Conservation (phyloP, 1,140 invertebrate species). For the Lineus longissimus region DNA sequence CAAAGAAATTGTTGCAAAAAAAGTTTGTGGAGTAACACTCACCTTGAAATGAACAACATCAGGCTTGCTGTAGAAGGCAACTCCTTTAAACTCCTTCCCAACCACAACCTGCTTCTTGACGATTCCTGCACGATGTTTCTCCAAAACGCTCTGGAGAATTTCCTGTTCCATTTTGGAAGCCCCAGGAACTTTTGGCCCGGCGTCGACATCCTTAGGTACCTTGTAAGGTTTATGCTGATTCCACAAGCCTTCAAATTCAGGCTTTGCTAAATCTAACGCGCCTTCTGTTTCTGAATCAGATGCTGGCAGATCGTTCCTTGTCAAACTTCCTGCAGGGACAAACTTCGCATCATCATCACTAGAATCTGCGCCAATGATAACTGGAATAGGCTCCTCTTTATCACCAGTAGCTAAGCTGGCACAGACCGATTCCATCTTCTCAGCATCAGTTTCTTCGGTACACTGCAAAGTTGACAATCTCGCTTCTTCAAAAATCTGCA, state of each 20-base stretch:
- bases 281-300: constrained; percentile 2
- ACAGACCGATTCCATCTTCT: no score
- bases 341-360: constrained; percentile 7
- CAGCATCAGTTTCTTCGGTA: no score
- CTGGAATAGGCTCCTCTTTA: constrained; percentile 1
- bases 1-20: background rate
- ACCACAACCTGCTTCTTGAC: constrained; percentile 48
- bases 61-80: constrained; percentile 52
- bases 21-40: background rate
- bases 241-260: constrained; percentile 54
- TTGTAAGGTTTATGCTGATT: constrained; percentile 45
- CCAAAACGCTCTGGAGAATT: constrained; percentile 41
- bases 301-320: background rate
- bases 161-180: constrained; percentile 52
- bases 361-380: background rate
- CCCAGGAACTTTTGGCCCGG: constrained; percentile 26
- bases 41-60: constrained; percentile 54
- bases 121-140: constrained; percentile 46
- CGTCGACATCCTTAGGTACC: constrained; percentile 37
- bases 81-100: constrained; percentile 47
- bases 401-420: background rate
- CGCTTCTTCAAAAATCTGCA: no score
- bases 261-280: constrained; percentile 39
- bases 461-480: no score
- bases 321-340: background rate